Evolutionary conservation across 1,140 invertebrate genomes (phyloP), one percentile per base, ranked within the genome.

Genomic region (Holotrichia oblita): DNA sequence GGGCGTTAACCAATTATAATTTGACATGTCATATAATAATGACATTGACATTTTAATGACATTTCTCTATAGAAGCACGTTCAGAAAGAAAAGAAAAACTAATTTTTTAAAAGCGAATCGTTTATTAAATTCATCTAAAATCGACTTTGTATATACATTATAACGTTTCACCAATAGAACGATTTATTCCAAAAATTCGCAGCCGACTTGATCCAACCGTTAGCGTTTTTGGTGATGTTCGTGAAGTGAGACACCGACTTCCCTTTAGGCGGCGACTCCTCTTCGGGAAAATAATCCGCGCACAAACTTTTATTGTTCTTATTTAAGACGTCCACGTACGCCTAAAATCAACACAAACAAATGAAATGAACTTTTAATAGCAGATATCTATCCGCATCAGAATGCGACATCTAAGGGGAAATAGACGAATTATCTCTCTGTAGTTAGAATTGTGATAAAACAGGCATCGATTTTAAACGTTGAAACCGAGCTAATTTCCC

Each of bases 91-190:
- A n/a, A 34, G 1, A 34, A 4, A 34, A 34, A 2, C 27, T 34
- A 34, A 2, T 34, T 34, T 2, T 34, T 34, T 2, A 34, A 34
- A 34, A 34, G 4, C 4, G 4, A 2, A 34, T 34, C n/a, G n/a
- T 34, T 34, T 34, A 34, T 34, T 34, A 34, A 34, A 34, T 34
- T 34, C 4, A 34, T 34, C 7, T n/a, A 48, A 48, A 48, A 48
- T n/a, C 6, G 22, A 61, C 8, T 64, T 22, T 64, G 4, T 22
- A n/a, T 9, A 22, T n/a, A 22, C 0, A 22, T 64, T 9, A 22
- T 17, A 78, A 2, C 22, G n/a, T 14, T 79, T 48, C 34, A 83
- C 81, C 82, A 83, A 61, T 83, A 82, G 78, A 82, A 81, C 22
- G 81, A 81, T 6, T 82, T 79, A 42, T 75, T 78, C 80, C 79